Percentiles rank a stretch among this genome's conserved stretches.
Conservation (phyloP, 1,140 invertebrate genomes). For the Megalonaias nervosa region DNA sequence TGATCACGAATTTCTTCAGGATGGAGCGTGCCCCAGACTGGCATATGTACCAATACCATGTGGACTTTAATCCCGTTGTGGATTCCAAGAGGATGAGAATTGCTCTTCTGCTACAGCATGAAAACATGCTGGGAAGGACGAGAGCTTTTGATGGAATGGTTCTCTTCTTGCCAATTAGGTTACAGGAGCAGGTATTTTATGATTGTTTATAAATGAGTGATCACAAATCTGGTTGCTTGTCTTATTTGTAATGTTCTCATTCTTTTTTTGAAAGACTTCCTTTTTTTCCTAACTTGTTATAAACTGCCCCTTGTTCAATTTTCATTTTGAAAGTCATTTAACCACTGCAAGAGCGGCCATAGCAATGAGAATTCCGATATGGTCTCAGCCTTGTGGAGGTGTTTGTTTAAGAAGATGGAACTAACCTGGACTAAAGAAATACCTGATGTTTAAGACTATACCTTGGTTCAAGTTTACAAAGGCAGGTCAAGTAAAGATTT, state of each 20-base stretch:
- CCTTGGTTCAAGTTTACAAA: too few relatives aligned
- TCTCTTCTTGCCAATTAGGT: conserved; percentile 53
- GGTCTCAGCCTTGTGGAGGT: too few relatives aligned
- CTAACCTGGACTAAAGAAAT: too few relatives aligned
- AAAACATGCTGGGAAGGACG: conserved; percentile 59
- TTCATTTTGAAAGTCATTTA: too few relatives aligned
- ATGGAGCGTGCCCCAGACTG: conserved; percentile 80
- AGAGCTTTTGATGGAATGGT: conserved; percentile 65
- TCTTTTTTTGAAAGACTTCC: too few relatives aligned
- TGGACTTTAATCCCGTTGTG: conserved; percentile 83
- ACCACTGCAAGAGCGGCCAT: too few relatives aligned
- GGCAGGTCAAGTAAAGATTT: too few relatives aligned
- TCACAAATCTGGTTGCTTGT: neutral
- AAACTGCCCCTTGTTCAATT: too few relatives aligned
- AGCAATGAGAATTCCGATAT: too few relatives aligned
- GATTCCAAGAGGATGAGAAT: conserved; percentile 79
- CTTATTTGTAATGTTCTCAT: neutral
- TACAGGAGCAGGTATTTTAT: conserved; percentile 48
- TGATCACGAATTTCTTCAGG: conserved; percentile 84
- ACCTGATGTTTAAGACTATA: too few relatives aligned
- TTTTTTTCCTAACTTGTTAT: too few relatives aligned
- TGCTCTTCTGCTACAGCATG: conserved; percentile 76
- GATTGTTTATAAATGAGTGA: neutral
- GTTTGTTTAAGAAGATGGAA: too few relatives aligned
- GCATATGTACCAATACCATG: conserved; percentile 86